These are phyloP conservation scores for Sylvilagus bachmani DNA, from an alignment of 2,113 vertebrate genomes.

Conservation along the genomic window DNA sequence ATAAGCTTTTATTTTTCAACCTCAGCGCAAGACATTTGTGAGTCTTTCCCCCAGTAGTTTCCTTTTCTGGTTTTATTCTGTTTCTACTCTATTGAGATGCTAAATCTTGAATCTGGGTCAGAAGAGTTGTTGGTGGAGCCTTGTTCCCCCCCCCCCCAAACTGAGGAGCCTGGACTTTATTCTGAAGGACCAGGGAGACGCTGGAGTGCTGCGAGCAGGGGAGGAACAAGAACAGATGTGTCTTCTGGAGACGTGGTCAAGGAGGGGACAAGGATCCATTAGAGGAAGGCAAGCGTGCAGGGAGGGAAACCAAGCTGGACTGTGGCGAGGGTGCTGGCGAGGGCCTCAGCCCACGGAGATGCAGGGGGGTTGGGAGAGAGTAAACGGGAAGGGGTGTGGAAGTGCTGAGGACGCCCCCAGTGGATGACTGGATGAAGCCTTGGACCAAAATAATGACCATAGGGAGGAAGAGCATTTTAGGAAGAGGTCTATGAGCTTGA, in stretches of 20 bases:
- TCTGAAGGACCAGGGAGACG: background rate
- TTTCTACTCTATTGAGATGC: background rate
- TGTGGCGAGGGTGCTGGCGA: background rate
- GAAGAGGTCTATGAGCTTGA: background rate
- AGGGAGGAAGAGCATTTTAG: background rate
- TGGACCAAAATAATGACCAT: background rate
- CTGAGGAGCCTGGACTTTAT: background rate
- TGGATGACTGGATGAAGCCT: background rate
- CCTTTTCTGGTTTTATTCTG: background rate
- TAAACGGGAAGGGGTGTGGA: background rate
- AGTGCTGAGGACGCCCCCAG: background rate
- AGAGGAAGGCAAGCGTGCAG: background rate
- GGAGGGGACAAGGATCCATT: background rate
- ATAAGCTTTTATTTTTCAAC: background rate
- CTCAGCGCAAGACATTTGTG: background rate
- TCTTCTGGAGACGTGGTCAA: background rate
- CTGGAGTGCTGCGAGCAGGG: background rate
- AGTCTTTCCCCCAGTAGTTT: background rate
- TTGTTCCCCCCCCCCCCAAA: background rate
- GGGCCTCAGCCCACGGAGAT: background rate
- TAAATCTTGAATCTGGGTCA: background rate
- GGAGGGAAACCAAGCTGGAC: background rate
- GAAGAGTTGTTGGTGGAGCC: background rate
- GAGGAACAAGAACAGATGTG: background rate
- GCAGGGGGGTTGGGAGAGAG: no score